phyloP scores from a whole-genome alignment of 2,888 invertebrate genomes.

The Gymnocheta viridis region DNA sequence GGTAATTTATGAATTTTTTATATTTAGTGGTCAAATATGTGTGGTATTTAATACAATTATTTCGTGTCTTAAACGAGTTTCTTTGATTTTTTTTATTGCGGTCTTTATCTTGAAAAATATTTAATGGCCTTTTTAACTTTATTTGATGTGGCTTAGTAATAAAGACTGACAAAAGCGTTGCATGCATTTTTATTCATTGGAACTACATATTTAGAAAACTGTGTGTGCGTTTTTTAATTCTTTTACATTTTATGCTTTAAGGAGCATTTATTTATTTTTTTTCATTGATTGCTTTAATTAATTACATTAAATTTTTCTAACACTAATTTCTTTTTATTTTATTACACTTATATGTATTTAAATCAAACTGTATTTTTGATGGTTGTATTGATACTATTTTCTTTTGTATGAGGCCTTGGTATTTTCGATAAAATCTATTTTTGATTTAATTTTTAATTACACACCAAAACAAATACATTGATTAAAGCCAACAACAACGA shows the following conservation, averaged over 20 bases:
- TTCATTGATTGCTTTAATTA: not conserved
- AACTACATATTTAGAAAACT: not conserved
- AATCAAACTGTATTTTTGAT: not conserved
- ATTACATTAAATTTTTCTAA: not conserved
- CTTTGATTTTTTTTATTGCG: not conserved
- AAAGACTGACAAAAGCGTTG: not conserved
- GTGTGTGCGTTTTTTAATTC: not conserved
- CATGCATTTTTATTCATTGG: not conserved
- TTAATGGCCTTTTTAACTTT: slow-evolving; percentile 29
- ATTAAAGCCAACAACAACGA: slow-evolving; percentile 36
- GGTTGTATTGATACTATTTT: not conserved
- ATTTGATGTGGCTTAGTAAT: slow-evolving; percentile 19
- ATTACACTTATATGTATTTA: not conserved
- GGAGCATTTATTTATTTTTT: not conserved
- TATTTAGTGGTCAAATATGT: not conserved
- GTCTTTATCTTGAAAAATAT: slow-evolving; percentile 14
- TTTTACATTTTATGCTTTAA: not conserved
- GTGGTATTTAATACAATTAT: slow-evolving; percentile 5
- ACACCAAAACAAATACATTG: slow-evolving; percentile 24
- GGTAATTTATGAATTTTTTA: not conserved
- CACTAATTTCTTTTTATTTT: not conserved
- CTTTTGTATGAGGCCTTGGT: not conserved
- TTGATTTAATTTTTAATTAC: slow-evolving; percentile 19
- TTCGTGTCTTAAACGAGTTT: slow-evolving; percentile 9
- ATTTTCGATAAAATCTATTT: not conserved